A percentile compares a stretch with the other conserved stretches of the same genome.
phyloP scores from a whole-genome alignment of 2,113 vertebrate species.

The Microtus richardsoni region DNA sequence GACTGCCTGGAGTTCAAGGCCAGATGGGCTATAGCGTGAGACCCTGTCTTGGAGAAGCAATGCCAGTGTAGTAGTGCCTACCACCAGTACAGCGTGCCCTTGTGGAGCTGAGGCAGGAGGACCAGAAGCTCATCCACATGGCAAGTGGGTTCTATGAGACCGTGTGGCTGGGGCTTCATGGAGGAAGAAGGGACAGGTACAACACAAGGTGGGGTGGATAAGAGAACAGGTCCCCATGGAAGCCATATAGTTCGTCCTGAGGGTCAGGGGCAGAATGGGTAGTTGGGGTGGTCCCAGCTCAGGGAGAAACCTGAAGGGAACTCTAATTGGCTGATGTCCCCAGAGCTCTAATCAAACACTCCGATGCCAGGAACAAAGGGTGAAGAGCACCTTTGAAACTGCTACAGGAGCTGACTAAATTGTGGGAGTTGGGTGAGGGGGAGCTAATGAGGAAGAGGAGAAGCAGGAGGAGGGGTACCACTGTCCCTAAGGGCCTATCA shows the following conservation, averaged over 20 bases:
- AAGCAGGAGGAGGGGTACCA: not conserved
- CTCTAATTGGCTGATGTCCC: not conserved
- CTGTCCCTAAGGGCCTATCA: not conserved
- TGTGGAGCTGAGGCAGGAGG: not conserved
- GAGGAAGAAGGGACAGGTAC: not conserved
- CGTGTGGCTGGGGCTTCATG: not conserved
- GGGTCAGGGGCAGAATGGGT: not conserved
- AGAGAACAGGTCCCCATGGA: not conserved
- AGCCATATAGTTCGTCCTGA: not conserved
- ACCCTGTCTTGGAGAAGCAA: not conserved
- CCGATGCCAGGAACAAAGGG: not conserved
- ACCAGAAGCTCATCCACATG: not conserved
- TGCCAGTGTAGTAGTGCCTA: not conserved
- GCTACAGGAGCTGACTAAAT: not conserved
- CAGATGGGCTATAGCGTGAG: not conserved
- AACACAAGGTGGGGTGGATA: not conserved
- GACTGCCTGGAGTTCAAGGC: not conserved
- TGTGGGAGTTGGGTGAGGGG: not conserved
- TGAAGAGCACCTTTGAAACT: not conserved
- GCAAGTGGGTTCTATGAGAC: not conserved
- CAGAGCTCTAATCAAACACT: no score
- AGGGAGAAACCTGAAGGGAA: not conserved
- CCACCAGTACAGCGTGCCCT: not conserved
- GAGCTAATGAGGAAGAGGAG: not conserved
- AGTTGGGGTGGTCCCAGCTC: not conserved